Evolutionary conservation across 2,113 vertebrate genomes (phyloP).

Genomic region (Apus apus): DNA sequence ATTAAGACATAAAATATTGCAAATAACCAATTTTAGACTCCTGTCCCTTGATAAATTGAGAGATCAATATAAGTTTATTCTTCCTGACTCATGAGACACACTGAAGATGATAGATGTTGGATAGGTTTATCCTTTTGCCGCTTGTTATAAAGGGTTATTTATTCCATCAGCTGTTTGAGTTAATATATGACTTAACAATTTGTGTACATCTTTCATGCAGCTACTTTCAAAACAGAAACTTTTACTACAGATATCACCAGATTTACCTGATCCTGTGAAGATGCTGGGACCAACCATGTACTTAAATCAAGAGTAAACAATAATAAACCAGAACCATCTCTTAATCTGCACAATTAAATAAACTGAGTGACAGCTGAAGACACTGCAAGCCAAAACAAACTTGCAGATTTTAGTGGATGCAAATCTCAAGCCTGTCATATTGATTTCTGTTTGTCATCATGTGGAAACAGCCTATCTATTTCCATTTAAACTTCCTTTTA

Average conservation of each 20-base stretch:
- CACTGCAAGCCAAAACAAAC: not conserved
- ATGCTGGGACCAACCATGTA: not conserved
- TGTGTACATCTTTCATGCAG: not conserved
- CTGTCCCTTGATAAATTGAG: not conserved
- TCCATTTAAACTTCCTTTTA: constrained; percentile 32
- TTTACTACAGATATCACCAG: not conserved
- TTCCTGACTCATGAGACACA: not conserved
- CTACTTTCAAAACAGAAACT: not conserved
- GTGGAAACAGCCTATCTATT: not conserved
- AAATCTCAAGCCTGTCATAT: not conserved
- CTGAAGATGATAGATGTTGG: not conserved
- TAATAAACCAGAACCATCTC: not conserved
- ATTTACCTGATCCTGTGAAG: not conserved
- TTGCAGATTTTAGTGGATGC: not conserved
- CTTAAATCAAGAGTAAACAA: not conserved
- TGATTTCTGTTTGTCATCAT: constrained; percentile 12
- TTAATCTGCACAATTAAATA: not conserved
- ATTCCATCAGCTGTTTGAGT: not conserved
- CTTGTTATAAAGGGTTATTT: not conserved
- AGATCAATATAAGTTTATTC: not conserved
- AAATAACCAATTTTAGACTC: not conserved
- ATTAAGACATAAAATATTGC: not conserved
- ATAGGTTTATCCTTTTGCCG: not conserved
- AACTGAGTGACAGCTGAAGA: not conserved
- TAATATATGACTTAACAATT: not conserved